Base-by-base conservation (phyloP, 35 echinoderm and acorn worm genomes). In the Chiridota heheva region DNA sequence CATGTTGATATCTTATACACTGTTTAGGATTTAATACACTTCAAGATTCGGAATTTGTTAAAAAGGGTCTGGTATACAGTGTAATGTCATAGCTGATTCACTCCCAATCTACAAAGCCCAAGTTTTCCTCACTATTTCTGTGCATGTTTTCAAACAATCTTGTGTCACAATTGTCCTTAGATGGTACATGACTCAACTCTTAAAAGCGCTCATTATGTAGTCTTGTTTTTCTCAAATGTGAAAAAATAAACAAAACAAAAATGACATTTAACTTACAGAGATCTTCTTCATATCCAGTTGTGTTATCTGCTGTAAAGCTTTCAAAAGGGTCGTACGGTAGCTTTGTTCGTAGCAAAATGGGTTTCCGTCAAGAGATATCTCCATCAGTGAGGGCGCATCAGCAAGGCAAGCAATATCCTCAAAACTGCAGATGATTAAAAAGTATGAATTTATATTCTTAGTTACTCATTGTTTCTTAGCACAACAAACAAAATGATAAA, bases 271-370 rank as follows among this genome's bases (percentile, higher is more conserved):
- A 80, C 89, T 59, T 64, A 97, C 94, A 18, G 94, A 83, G 7
- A 97, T 91, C 59, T 82, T 88, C 51, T 97, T 91, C 88, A 91
- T 91, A 38, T 97, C 94, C 22, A 97, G 72, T 64, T 91, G 84
- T 69, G 60, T 88, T 5, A 97, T 84, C 40, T 91, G 89, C 15
- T 65, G 36, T 67, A 91, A 70, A 51, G 69, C 63, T 38, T 70
- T 82, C 10, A 97, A 67, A 13, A 97, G 43, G 13, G 74, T 97
- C 48, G 80, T 76, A 33, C 85, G 86, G 53, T 97, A 97, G 60
- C 83, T 82, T 47, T 55, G 26, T 18, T 97, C 94, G 64, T 97
- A 85, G 24, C 83, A 91, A 8, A 97, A 61, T 2, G 94, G 88
- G 34, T 91, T 91, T 7, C 88, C 89, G 76, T 91, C 88, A 33